Evolutionary conservation across 2,113 vertebrate species (phyloP).

Genomic region (Brachyhypopomus occidentalis): DNA sequence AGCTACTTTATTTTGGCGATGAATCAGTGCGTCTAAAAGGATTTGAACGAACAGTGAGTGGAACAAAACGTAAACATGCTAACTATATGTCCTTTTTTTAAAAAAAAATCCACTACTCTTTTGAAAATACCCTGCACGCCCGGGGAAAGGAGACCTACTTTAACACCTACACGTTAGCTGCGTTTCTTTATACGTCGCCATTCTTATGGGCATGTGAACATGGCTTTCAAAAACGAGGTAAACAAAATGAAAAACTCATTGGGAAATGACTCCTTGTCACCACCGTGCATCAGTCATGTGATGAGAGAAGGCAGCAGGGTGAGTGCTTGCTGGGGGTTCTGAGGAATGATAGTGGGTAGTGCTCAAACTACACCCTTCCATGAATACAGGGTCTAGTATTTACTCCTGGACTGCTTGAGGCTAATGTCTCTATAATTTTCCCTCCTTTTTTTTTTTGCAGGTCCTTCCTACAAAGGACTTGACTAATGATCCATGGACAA

Average conservation of each 20-base stretch:
- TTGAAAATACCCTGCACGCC: not conserved
- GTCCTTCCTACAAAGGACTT: conserved; percentile 99
- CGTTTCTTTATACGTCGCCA: not conserved
- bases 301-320: conserved; percentile 75
- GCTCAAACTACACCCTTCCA: conserved; percentile 80
- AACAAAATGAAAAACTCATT: conserved; percentile 45
- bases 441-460: conserved; percentile 95
- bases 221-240: conserved; percentile 13
- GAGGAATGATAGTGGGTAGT: conserved; percentile 78
- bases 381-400: conserved; percentile 87
- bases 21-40: not conserved
- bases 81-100: not conserved
- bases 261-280: conserved; percentile 55
- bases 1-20: no score
- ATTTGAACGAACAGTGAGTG: not conserved
- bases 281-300: conserved; percentile 69
- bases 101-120: not conserved
- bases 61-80: not conserved
- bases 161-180: not conserved
- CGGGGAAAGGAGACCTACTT: not conserved
- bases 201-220: not conserved
- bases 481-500: conserved; percentile 99
- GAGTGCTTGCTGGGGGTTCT: conserved; percentile 74
- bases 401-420: conserved; percentile 99
- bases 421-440: conserved; percentile 99